These are phyloP conservation scores for Baronia brevicornis DNA, from an alignment of 2,888 invertebrate genomes.

Conservation along the genomic window DNA sequence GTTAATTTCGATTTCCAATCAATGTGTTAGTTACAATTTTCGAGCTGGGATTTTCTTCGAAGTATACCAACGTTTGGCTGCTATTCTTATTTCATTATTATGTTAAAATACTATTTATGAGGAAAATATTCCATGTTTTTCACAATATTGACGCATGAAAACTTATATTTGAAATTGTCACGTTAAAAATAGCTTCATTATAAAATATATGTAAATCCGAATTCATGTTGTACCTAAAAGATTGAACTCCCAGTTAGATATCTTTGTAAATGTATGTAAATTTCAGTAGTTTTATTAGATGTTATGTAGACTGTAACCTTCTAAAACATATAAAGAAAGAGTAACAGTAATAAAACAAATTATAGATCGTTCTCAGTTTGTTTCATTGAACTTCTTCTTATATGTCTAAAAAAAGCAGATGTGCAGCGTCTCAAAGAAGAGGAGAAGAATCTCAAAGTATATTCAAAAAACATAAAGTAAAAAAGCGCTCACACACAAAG, in stretches of 20 bases:
- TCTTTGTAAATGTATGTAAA: constrained; percentile 69
- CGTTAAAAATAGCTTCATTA: neutral
- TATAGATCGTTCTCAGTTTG: constrained; percentile 44
- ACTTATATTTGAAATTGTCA: too few relatives aligned
- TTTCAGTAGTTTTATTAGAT: constrained; percentile 68
- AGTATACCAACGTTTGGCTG: too few relatives aligned
- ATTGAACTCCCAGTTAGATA: constrained; percentile 53
- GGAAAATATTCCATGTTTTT: too few relatives aligned
- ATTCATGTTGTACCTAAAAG: constrained; percentile 18
- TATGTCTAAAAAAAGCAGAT: neutral
- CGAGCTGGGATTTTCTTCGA: constrained; percentile 21
- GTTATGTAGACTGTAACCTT: constrained; percentile 69
- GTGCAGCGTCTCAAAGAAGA: too few relatives aligned
- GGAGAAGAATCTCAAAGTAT: too few relatives aligned
- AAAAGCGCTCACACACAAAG: too few relatives aligned
- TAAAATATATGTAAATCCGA: too few relatives aligned
- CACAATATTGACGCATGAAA: too few relatives aligned
- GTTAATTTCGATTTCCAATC: constrained; percentile 33
- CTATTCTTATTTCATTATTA: too few relatives aligned
- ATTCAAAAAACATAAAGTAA: too few relatives aligned
- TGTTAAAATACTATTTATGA: too few relatives aligned
- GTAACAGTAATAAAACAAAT: constrained; percentile 62
- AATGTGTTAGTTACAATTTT: constrained; percentile 19
- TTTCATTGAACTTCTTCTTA: constrained; percentile 23
- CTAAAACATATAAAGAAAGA: constrained; percentile 51